Evolutionary conservation across 2,113 vertebrate genomes (phyloP).

Genomic region (Cacatua alba): DNA sequence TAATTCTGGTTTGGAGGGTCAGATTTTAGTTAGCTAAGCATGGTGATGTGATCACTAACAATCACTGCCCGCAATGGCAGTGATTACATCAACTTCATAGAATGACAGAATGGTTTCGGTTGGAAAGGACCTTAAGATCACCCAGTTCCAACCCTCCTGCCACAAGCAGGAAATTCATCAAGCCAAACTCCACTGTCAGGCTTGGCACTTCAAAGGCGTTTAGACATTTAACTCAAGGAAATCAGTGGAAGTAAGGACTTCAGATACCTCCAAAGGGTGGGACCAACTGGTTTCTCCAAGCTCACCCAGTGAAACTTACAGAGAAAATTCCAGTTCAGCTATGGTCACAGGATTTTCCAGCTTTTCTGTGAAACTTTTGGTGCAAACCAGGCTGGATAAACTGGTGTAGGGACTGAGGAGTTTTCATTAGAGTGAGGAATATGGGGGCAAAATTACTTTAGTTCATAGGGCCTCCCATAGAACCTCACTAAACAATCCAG

Average conservation of each 20-base stretch:
- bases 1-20: neutral
- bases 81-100: neutral
- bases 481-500: neutral
- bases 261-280: neutral
- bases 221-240: neutral
- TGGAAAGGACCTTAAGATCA: neutral
- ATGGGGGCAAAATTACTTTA: neutral
- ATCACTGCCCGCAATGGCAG: neutral
- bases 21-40: neutral
- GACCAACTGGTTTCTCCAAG: neutral
- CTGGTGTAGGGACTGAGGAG: neutral
- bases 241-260: neutral
- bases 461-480: neutral
- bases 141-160: neutral
- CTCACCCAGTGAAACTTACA: neutral
- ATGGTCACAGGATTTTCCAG: neutral
- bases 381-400: neutral
- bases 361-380: neutral
- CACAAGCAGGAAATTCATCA: neutral
- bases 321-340: neutral
- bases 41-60: rapidly evolving
- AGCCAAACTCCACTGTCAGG: neutral
- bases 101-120: neutral
- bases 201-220: neutral
- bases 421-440: neutral